Conservation (phyloP, 2,888 invertebrate genomes). For the Dolichomitus sp. region DNA sequence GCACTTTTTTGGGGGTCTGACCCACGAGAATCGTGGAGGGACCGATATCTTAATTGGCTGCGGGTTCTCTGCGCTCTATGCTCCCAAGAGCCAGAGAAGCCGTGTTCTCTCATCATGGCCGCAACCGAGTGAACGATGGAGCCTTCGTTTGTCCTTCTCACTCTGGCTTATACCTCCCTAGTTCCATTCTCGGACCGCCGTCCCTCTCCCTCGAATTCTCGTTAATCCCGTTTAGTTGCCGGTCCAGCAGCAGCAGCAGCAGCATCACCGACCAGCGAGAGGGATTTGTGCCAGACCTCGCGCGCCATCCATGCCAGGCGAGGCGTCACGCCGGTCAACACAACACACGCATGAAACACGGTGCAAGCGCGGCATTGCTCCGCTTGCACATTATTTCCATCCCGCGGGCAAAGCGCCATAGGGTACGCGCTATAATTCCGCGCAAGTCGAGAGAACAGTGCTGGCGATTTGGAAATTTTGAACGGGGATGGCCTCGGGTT, state of each 20-base stretch:
- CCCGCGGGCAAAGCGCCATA: slow-evolving; percentile 14
- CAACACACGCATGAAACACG: slow-evolving; percentile 29
- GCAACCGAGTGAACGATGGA: slow-evolving; percentile 49
- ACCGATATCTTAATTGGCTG: slow-evolving; percentile 84
- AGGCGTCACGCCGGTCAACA: slow-evolving; percentile 29
- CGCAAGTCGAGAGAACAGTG: background rate
- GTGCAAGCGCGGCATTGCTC: slow-evolving; percentile 10
- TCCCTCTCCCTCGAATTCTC: slow-evolving; percentile 63
- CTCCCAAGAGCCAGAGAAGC: slow-evolving; percentile 24
- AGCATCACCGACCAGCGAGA: slow-evolving; percentile 22
- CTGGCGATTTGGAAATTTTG: background rate
- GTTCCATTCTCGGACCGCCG: slow-evolving; percentile 4
- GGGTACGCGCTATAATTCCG: slow-evolving; percentile 25
- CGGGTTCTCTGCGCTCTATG: slow-evolving; percentile 51
- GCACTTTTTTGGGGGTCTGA: slow-evolving; percentile 74
- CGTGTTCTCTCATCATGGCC: slow-evolving; percentile 69
- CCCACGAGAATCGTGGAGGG: slow-evolving; percentile 74
- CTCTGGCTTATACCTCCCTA: slow-evolving; percentile 9
- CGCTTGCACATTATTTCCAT: slow-evolving; percentile 57
- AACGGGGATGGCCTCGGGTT: slow-evolving; percentile 1
- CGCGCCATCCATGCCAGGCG: slow-evolving; percentile 22
- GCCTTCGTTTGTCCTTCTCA: slow-evolving; percentile 43
- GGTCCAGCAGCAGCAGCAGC: slow-evolving; percentile 35
- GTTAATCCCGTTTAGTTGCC: slow-evolving; percentile 67
- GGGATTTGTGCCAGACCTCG: slow-evolving; percentile 59